Evolutionary conservation across 2,888 invertebrate species (phyloP).

Genomic region (Antheraea assamensis): DNA sequence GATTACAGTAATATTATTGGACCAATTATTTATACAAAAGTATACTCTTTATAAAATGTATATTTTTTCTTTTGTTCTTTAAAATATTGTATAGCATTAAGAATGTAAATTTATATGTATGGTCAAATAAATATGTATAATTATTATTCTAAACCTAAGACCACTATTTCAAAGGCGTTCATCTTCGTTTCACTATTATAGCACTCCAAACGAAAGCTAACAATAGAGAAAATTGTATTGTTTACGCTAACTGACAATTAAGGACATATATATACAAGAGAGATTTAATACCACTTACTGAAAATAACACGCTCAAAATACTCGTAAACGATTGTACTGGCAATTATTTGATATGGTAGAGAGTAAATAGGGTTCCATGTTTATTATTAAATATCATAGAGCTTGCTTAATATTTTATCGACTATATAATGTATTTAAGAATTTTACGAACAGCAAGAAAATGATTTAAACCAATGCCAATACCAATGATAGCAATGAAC

Average conservation of each 20-base stretch:
- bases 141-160: neutral
- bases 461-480: neutral
- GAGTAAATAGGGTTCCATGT: neutral
- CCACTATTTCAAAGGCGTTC: neutral
- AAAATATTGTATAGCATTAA: no score
- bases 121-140: no score
- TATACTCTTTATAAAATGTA: no score
- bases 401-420: neutral
- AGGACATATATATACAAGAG: conserved; percentile 36
- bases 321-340: neutral
- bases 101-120: no score
- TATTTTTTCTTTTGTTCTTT: no score
- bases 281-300: neutral
- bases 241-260: conserved; percentile 57
- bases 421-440: neutral
- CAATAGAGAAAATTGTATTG: conserved; percentile 38
- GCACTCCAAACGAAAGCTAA: conserved; percentile 39
- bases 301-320: neutral
- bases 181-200: conserved; percentile 7
- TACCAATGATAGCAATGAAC: neutral
- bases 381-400: neutral
- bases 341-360: neutral
- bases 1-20: neutral
- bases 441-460: neutral
- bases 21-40: no score